phyloP scores from a whole-genome alignment of 2,888 invertebrate genomes.

The Drosophila macrospina region DNA sequence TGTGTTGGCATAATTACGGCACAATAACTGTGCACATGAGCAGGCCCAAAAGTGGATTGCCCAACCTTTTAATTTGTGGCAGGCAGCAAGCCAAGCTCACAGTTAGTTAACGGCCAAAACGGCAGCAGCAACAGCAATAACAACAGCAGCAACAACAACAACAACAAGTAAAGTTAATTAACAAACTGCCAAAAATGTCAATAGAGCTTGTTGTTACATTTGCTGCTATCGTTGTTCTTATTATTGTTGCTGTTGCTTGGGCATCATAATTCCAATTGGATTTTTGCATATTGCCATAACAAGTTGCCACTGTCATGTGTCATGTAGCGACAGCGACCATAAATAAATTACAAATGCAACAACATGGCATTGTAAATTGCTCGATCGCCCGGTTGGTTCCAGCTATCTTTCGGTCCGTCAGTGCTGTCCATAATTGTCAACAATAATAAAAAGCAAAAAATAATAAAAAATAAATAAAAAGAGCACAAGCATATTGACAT shows the following conservation, averaged over 20 bases:
- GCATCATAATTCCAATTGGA: constrained; percentile 80
- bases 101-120: constrained; percentile 67
- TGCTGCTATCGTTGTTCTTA: constrained; percentile 35
- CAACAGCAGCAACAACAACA: constrained; percentile 43
- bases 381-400: constrained; percentile 50
- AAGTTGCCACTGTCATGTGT: constrained; percentile 81
- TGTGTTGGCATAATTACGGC: constrained; percentile 79
- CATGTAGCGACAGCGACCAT: constrained; percentile 78
- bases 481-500: constrained; percentile 48
- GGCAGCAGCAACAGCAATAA: constrained; percentile 18
- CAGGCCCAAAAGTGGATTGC: constrained; percentile 78
- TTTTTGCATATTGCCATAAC: constrained; percentile 81
- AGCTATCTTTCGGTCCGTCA: constrained; percentile 28
- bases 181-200: constrained; percentile 84
- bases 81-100: constrained; percentile 41
- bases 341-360: constrained; percentile 78
- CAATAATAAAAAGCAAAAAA: constrained; percentile 66
- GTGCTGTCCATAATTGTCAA: constrained; percentile 74
- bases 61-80: constrained; percentile 80
- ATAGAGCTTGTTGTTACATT: constrained; percentile 52
- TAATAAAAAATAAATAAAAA: constrained; percentile 52
- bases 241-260: constrained; percentile 53
- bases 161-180: constrained; percentile 83
- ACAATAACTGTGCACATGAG: constrained; percentile 65
- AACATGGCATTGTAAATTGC: constrained; percentile 73